Base-by-base conservation (phyloP, 2,888 invertebrate species). In the Plebejus anna region DNA sequence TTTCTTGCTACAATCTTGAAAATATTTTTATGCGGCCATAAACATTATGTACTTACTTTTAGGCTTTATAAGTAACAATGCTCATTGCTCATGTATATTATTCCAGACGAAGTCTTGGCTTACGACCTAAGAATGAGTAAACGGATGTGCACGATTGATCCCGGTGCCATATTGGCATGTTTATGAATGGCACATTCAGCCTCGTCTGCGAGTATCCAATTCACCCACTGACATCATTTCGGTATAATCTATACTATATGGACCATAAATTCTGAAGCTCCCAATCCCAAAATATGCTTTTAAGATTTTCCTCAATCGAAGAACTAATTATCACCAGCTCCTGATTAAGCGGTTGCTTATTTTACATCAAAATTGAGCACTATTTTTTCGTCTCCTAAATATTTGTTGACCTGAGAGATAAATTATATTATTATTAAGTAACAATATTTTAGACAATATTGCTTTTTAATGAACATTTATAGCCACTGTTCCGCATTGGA, bases 131-230 rank as follows among this genome's bases (percentile, higher is more conserved):
- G 82, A 82, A 83, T 85, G 83, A 84, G 81, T 83, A 83, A 87
- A 88, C 90, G 91, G 90, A 90, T 90, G 88, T 87, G 85, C 87
- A 83, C 86, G 86, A 88, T 87, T 89, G 90, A 89, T 88, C 88
- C 85, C 86, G 80, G 84, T 85, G 85, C 83, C 83, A 83, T 85
- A 90, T 87, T 90, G 88, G 84, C 88, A 88, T 90, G 82, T 90
- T 89, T 89, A 90, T 88, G 87, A 86, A 88, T 87, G 85, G 83
- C 84, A 83, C 82, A 83, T 81, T 83, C 80, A 83, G 78, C 77
- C 77, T 79, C 79, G 73, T 75, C 78, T 80, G 76, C 77, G 77
- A 76, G 78, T 79, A 79, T 81, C 80, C 79, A 80, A 79, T 81
- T 80, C 81, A 80, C 77, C 72, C 76, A 78, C 61, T 76, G 70